Evolutionary conservation across 2,797 vertebrate species (phyloP), one percentile per base, ranked within the genome.

Genomic region (Iguana delicatissima): DNA sequence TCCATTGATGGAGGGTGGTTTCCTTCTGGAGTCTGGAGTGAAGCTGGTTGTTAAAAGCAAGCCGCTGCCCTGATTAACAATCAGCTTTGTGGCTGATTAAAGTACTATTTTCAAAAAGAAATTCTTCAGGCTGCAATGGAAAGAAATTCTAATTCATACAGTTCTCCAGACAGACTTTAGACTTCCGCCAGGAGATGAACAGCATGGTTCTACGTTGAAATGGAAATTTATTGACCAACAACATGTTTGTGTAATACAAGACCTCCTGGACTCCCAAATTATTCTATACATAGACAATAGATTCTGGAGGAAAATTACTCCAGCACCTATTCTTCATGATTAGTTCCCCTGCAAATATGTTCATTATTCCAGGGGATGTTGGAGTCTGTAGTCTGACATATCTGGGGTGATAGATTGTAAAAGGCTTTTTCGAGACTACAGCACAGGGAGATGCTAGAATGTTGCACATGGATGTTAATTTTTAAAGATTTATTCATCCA

Each of bases 61-160:
- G 82, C 76, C 29, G 85, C 0, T 2, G 1, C 12, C 14, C 9
- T 87, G 91, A 92, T 80, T 89, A 87, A 89, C 46, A 55, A 8
- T 24, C 42, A 57, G 67, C 38, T 86, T 72, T 73, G 9, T 86
- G 77, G 72, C 89, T 83, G 55, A 80, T 79, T 73, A 84, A 74
- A 38, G 26, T 20, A 32, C 42, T 87, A 22, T 29, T 35, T 24
- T 16, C 42, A 2, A 83, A 85, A 88, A 62, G n/a, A 24, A n/a
- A n/a, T 81, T 26, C 52, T 82, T 26, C 38, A 73, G 73, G 85
- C 32, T 32, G 10, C 12, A 52, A 50, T 50, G 91, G 62, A 38
- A 67, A 80, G 32, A 87, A 29, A 22, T 64, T 83, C 38, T 80
- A 72, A 89, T 87, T 84, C 73, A 87, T 89, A 89, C 72, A 89